Conservation (phyloP, 2,797 vertebrate species). For the Alcedo atthis region DNA sequence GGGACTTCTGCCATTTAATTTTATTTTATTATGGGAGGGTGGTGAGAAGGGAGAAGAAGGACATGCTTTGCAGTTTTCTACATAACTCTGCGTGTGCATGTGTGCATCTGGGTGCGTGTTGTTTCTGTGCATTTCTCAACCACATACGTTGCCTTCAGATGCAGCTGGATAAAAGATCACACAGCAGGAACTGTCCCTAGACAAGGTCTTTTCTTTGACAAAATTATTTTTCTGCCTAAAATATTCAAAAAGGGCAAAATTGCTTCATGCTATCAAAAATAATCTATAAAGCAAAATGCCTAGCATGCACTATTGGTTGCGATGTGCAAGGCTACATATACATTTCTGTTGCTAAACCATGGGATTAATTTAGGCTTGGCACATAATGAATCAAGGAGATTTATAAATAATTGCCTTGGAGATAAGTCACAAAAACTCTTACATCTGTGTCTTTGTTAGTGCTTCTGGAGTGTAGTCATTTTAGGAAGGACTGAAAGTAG, state of each 20-base stretch:
- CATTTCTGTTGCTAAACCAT: conserved; percentile 28
- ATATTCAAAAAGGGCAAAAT: neutral
- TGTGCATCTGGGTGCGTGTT: neutral
- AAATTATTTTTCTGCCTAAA: conserved; percentile 6
- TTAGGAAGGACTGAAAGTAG: conserved; percentile 47
- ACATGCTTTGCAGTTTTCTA: neutral
- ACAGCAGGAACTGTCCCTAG: neutral
- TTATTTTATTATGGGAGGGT: neutral
- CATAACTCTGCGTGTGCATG: fast-evolving
- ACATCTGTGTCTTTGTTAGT: conserved; percentile 65
- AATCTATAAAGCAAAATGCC: conserved; percentile 30
- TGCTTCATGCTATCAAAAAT: conserved; percentile 2
- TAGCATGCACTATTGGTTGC: neutral
- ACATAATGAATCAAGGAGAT: conserved; percentile 21
- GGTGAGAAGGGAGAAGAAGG: neutral
- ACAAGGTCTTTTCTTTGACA: neutral
- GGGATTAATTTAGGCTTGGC: conserved; percentile 54
- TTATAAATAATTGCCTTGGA: conserved; percentile 59
- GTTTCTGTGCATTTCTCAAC: neutral
- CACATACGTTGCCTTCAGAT: neutral
- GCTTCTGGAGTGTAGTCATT: conserved; percentile 52
- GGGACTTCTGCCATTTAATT: neutral
- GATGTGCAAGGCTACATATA: neutral
- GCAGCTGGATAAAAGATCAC: neutral
- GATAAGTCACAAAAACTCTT: conserved; percentile 59